Evolutionary conservation across 1,140 invertebrate species (phyloP).

Genomic region (Aethina tumida): DNA sequence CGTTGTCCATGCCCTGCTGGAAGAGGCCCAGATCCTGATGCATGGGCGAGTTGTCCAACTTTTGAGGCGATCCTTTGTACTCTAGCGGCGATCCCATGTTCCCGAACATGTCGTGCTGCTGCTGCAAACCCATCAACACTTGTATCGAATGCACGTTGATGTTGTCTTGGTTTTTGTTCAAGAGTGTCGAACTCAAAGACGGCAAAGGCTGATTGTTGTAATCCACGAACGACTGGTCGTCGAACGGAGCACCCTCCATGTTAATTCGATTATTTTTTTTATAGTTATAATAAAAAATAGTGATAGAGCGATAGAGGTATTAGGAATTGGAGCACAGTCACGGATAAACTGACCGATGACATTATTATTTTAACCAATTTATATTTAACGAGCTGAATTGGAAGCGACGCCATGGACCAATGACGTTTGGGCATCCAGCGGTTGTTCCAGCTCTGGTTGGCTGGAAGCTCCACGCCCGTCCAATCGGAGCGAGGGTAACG

Average conservation of each 20-base stretch:
- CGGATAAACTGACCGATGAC: conserved; percentile 35
- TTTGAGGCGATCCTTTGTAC: conserved; percentile 31
- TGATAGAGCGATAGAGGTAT: no score
- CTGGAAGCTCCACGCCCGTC: conserved; percentile 10
- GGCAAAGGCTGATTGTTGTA: conserved; percentile 52
- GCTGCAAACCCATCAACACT: conserved; percentile 61
- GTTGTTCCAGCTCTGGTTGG: conserved; percentile 12
- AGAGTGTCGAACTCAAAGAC: conserved; percentile 34
- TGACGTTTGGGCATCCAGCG: conserved; percentile 10
- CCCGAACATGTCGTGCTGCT: conserved; percentile 39
- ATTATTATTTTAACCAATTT: conserved; percentile 38
- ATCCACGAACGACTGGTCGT: conserved; percentile 65
- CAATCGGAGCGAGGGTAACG: conserved; percentile 8
- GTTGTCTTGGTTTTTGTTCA: conserved; percentile 35
- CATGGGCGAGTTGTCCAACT: conserved; percentile 30
- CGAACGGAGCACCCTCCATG: conserved; percentile 65
- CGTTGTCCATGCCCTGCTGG: conserved; percentile 29
- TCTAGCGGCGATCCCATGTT: conserved; percentile 32
- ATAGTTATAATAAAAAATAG: no score
- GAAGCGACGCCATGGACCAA: conserved; percentile 13
- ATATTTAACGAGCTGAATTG: conserved; percentile 38
- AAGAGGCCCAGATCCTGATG: conserved; percentile 32
- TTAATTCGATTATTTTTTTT: no score
- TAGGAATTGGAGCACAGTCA: conserved; percentile 22
- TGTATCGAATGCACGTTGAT: conserved; percentile 52